Base-by-base conservation (phyloP, 2,797 vertebrate genomes). In the Leontocebus nigricollis region DNA sequence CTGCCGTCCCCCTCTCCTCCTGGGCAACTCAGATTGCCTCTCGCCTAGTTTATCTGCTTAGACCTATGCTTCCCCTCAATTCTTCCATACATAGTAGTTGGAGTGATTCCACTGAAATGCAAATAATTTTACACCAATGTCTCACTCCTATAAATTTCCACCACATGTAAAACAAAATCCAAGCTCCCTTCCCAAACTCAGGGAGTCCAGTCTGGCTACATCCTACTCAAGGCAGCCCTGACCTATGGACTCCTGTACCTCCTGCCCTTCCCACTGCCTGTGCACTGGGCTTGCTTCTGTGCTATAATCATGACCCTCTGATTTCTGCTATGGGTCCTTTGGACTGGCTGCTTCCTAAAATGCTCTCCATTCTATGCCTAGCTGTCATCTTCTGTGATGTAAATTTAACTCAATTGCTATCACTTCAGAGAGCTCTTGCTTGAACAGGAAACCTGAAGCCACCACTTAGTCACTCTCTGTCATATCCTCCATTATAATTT, bases 11-110 rank as follows among this genome's bases (percentile, higher is more conserved):
- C 8, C 9, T 44, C 24, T 41, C 36, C 50, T 80, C 64, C n/a
- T 5, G 22, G 50, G 36, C n/a, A 41, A 7, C n/a, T 55, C 12
- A 1, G 15, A 33, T 20, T 2, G 10, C 26, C 59, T 75, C 36
- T 72, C 7, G 1, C n/a, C 59, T 44, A 14, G 46, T 52, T 22
- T 13, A 12, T 27, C 17, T 92, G 52, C 39, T 36, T 24, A 5
- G 33, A 12, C 41, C 6, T 30, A 20, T 10, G 0, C 9, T 13
- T 22, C 7, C 24, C 10, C 17, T 79, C 26, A 1, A 1, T 7
- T 24, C 33, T 4, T 48, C 33, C n/a, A 20, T 0, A 27, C 11
- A 0, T 0, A 4, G 48, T 10, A 52, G 19, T 30, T 44, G 41
- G 33, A 70, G 39, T 2, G 48, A 85, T 41, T 14, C 46, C 46